phyloP scores from a whole-genome alignment of 2,888 invertebrate species.

The Andricus curvator region DNA sequence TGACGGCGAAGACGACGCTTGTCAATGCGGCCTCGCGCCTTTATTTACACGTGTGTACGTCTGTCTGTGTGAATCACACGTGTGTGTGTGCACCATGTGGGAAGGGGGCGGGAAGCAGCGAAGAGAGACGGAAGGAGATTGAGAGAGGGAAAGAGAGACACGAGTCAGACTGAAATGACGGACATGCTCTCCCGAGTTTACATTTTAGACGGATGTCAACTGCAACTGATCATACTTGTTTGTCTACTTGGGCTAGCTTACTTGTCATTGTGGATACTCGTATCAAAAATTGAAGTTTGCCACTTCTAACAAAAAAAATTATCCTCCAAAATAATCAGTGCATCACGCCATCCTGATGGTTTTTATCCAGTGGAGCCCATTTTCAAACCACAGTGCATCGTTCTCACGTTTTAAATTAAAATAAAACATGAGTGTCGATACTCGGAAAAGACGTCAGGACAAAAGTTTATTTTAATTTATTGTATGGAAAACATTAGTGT shows the following conservation, averaged over 20 bases:
- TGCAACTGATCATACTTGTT: background rate
- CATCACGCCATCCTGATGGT: background rate
- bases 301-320: background rate
- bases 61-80: slow-evolving; percentile 24
- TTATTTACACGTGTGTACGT: slow-evolving; percentile 11
- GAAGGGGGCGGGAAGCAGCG: slow-evolving; percentile 5
- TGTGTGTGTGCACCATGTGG: slow-evolving; percentile 31
- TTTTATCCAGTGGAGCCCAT: slow-evolving; percentile 10
- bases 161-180: slow-evolving; percentile 17
- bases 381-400: slow-evolving; percentile 14
- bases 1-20: background rate
- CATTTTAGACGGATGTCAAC: slow-evolving; percentile 28
- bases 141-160: slow-evolving; percentile 24
- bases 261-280: background rate
- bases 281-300: background rate
- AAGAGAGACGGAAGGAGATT: slow-evolving; percentile 15
- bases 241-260: background rate
- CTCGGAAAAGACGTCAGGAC: too few relatives aligned
- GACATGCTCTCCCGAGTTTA: slow-evolving; percentile 21
- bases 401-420: background rate
- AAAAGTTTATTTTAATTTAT: too few relatives aligned
- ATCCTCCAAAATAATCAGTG: slow-evolving; percentile 12
- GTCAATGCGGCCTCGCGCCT: slow-evolving; percentile 40
- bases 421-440: background rate
- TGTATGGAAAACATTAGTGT: too few relatives aligned